These are phyloP conservation scores for Ophion obscuratus DNA, from an alignment of 2,888 invertebrate genomes.

Conservation along the genomic window DNA sequence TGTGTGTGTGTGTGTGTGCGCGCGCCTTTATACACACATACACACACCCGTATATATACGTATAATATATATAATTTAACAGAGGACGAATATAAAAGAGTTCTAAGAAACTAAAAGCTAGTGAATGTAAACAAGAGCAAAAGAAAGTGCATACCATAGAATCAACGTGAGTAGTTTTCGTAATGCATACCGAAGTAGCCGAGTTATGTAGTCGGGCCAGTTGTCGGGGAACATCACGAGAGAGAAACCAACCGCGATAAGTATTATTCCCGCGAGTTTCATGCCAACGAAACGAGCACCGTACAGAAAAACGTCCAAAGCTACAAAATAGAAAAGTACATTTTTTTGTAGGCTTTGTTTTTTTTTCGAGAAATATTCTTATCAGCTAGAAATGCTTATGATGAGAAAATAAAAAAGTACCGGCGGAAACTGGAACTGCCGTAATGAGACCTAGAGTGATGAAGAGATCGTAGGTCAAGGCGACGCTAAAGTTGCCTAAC, in stretches of 20 bases:
- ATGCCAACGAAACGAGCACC: conserved; percentile 95
- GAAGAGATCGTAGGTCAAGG: conserved; percentile 96
- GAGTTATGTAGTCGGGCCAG: conserved; percentile 97
- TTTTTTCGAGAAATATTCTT: background rate
- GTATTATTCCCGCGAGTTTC: conserved; percentile 97
- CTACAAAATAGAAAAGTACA: conserved; percentile 83
- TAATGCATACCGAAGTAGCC: conserved; percentile 91
- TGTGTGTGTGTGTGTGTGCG: too few relatives aligned
- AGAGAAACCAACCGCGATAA: conserved; percentile 96
- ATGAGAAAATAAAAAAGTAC: conserved; percentile 84
- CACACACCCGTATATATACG: conserved; percentile 36
- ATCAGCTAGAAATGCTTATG: background rate
- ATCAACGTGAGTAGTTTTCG: conserved; percentile 69
- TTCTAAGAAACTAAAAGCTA: conserved; percentile 67
- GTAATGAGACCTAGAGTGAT: conserved; percentile 97
- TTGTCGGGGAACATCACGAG: conserved; percentile 98
- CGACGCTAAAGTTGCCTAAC: conserved; percentile 96
- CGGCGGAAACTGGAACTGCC: conserved; percentile 97
- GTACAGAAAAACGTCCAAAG: conserved; percentile 94
- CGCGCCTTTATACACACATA: too few relatives aligned
- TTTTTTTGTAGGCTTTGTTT: background rate
- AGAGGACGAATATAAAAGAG: conserved; percentile 63
- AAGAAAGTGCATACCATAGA: conserved; percentile 76
- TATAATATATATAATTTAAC: conserved; percentile 66
- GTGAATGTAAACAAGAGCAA: conserved; percentile 68